Evolutionary conservation across 2,888 invertebrate genomes (phyloP), one percentile per base, ranked within the genome.

Genomic region (Metalampra italica): DNA sequence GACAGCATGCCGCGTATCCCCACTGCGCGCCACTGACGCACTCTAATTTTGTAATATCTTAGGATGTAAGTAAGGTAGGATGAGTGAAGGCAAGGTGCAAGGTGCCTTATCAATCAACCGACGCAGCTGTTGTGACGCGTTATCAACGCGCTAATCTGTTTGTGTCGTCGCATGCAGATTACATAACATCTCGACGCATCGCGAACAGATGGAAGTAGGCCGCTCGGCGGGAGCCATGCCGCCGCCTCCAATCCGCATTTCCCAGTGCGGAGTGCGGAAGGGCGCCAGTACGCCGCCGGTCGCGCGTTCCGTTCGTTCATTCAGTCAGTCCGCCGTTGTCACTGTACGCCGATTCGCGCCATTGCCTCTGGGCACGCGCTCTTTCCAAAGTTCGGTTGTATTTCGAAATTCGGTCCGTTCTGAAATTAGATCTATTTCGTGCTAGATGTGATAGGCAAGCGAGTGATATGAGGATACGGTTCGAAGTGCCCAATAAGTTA

Each of bases 401-500:
- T 60, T 54, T 56, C 58, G 55, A 62, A 62, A 68, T 63, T 61
- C 57, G 53, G 46, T 57, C 62, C 51, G 56, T 65, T 61, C 56
- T 57, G 54, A 64, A 68, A 66, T 68, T 64, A 56, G 56, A 64
- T 55, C 62, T 58, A 53, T 61, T 64, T 60, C 52, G 68, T 64
- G 66, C 51, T 59, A 66, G 53, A 68, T 72, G 68, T 66, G 66
- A 65, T 54, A 60, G 56, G 36, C 54, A 63, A 67, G 60, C 64
- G 47, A 74, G 80, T 83, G 84, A 78, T 76, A 87, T 89, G 89
- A 81, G 73, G 78, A 89, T 89, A 74, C 77, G 87, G 50, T 89
- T 85, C 64, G 88, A 89, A 73, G 89, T 87, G 77, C 89, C 89
- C 52, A 89, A 89, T 66, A 88, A 82, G 67, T 85, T 89, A 87